Evolutionary conservation across 2,113 vertebrate species (phyloP).

Genomic region (Microcebus murinus): DNA sequence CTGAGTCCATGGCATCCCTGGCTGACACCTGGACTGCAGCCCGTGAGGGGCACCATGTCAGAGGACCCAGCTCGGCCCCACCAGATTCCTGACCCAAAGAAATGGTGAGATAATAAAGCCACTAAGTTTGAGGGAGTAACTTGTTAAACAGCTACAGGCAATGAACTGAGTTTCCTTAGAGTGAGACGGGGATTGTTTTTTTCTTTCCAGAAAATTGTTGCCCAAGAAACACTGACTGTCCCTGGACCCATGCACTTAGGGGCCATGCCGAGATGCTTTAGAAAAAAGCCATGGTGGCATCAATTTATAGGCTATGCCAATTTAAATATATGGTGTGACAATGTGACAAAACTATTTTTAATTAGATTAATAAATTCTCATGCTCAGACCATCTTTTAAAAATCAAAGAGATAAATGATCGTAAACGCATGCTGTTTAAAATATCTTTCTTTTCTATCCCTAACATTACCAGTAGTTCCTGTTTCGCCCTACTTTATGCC

Average conservation of each 20-base stretch:
- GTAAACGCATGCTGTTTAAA: neutral
- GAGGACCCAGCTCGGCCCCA: neutral
- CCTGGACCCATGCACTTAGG: neutral
- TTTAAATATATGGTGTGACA: neutral
- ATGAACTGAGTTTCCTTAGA: neutral
- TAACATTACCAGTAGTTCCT: neutral
- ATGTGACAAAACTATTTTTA: slow-evolving; percentile 26
- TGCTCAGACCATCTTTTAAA: neutral
- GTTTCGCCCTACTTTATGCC: neutral
- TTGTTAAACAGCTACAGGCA: neutral
- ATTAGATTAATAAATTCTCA: neutral
- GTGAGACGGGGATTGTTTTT: neutral
- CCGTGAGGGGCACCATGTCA: neutral
- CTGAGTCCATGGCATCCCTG: accelerated
- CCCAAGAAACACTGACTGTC: neutral
- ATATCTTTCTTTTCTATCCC: neutral
- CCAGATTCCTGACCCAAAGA: neutral
- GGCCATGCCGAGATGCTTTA: neutral
- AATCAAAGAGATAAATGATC: neutral
- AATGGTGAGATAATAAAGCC: neutral
- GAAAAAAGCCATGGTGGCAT: neutral
- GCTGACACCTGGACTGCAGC: neutral
- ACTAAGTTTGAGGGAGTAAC: neutral
- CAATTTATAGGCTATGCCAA: neutral
- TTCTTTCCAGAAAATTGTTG: neutral